Evolutionary conservation across 2,888 invertebrate genomes (phyloP).

Genomic region (Limnephilus auricula): DNA sequence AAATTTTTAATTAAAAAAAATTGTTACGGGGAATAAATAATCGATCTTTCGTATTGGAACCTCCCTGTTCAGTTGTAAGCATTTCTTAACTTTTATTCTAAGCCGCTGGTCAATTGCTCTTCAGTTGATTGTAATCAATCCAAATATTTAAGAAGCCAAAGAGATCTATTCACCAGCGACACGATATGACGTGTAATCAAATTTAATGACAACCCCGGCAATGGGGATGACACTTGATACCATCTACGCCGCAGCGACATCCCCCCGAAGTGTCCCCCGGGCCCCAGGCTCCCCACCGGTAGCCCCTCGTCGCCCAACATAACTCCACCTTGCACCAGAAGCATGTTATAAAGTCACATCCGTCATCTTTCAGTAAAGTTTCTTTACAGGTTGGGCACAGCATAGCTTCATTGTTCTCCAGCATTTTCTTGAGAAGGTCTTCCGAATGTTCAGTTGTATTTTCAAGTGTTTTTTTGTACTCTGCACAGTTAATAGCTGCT

Average conservation of each 20-base stretch:
- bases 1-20: too few species aligned
- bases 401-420: conserved; percentile 90
- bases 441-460: conserved; percentile 72
- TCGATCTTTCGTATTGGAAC: too few species aligned
- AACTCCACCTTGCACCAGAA: conserved; percentile 96
- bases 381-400: conserved; percentile 91
- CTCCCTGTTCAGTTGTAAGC: too few species aligned
- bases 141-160: not conserved
- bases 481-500: not conserved
- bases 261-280: conserved; percentile 90
- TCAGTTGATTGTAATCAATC: not conserved
- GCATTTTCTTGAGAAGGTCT: conserved; percentile 88
- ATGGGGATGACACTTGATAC: conserved; percentile 88
- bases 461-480: not conserved
- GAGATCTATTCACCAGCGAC: not conserved
- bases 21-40: too few species aligned
- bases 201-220: conserved; percentile 91
- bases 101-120: too few species aligned
- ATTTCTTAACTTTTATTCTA: too few species aligned
- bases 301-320: conserved; percentile 94
- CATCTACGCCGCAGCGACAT: conserved; percentile 89
- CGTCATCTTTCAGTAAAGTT: conserved; percentile 93
- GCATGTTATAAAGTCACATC: conserved; percentile 95
- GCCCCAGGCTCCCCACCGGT: conserved; percentile 82
- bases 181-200: not conserved